phyloP scores from a whole-genome alignment of 2,113 vertebrate species.

The cattle (Bos taurus) region DNA sequence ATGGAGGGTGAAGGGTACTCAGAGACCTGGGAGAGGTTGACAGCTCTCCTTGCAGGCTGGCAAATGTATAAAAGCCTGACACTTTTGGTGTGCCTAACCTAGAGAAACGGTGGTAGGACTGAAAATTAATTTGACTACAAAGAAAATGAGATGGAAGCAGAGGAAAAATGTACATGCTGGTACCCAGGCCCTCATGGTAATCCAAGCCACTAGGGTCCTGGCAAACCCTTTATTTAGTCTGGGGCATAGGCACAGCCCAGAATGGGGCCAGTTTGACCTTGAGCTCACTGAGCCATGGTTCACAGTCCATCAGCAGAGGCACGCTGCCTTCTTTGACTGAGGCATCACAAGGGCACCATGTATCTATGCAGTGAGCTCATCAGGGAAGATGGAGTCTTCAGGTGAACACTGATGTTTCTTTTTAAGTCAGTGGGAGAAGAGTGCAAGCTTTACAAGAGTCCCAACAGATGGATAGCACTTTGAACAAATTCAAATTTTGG shows the following conservation, averaged over 20 bases:
- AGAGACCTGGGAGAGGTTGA: neutral
- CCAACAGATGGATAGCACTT: neutral
- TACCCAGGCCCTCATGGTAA: neutral
- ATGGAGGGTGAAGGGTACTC: neutral
- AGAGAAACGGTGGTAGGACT: neutral
- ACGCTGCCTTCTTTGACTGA: neutral
- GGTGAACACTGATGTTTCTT: neutral
- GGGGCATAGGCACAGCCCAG: neutral
- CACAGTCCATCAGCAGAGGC: neutral
- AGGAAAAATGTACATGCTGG: neutral
- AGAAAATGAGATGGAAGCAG: neutral
- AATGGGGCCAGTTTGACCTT: neutral
- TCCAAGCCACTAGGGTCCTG: neutral
- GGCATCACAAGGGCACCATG: neutral
- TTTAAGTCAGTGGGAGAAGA: constrained; percentile 8
- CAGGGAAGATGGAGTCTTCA: neutral
- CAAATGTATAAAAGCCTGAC: neutral
- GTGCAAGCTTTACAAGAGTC: neutral
- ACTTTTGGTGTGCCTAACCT: neutral
- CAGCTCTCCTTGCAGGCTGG: neutral
- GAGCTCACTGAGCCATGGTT: neutral
- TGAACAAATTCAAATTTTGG: neutral
- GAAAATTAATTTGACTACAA: neutral
- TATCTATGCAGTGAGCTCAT: neutral
- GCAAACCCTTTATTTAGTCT: neutral